phyloP scores from a whole-genome alignment of 2,113 vertebrate genomes.

The Panthera leo region DNA sequence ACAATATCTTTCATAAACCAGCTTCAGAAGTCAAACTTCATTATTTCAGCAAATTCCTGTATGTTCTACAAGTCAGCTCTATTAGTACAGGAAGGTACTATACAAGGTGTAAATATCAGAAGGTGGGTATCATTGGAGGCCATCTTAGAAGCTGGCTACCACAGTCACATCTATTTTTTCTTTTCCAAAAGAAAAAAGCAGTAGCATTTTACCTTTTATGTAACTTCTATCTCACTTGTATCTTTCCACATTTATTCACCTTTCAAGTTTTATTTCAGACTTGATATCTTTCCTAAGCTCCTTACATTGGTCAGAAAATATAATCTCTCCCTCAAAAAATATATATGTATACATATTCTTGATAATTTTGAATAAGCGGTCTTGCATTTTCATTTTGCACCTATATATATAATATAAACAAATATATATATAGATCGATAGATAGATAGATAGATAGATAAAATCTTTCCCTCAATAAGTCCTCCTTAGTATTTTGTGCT shows the following conservation, averaged over 20 bases:
- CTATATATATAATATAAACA: no score
- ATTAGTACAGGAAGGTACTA: neutral
- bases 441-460: no score
- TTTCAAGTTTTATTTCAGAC: neutral
- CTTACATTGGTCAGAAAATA: slow-evolving; percentile 17
- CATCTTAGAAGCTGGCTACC: neutral
- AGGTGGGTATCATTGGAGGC: neutral
- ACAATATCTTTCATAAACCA: neutral
- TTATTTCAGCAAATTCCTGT: neutral
- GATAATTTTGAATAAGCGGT: no score
- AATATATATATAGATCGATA: no score
- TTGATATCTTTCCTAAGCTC: neutral
- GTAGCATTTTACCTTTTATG: neutral
- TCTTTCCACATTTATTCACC: neutral
- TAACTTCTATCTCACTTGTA: neutral
- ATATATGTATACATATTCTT: no score
- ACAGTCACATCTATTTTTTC: neutral
- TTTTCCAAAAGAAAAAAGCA: neutral
- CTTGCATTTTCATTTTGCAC: no score
- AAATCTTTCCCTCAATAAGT: neutral
- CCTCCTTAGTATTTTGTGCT: neutral
- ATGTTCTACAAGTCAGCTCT: neutral
- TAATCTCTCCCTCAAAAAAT: neutral
- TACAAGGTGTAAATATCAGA: neutral
- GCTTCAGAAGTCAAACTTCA: neutral